A percentile compares a stretch with the other conserved stretches of the same genome.
phyloP scores from a whole-genome alignment of 2,113 vertebrate genomes.

The Porphyrio hochstetteri region DNA sequence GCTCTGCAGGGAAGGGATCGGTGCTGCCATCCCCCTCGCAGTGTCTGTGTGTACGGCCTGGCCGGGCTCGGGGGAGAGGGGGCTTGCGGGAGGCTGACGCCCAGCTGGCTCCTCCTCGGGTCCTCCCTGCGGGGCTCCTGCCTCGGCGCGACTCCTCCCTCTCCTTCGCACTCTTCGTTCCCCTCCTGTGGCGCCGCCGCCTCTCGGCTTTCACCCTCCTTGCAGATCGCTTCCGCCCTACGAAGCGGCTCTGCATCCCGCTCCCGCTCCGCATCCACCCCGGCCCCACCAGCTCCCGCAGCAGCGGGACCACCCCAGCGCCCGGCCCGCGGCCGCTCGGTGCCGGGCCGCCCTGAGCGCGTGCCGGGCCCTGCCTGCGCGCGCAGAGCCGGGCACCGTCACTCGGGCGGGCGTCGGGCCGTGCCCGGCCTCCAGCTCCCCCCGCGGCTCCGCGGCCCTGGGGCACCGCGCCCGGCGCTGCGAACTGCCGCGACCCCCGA shows the following conservation, averaged over 20 bases:
- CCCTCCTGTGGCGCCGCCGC: background rate
- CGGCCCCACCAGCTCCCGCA: too few species aligned
- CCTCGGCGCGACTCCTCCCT: accelerated
- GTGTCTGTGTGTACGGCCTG: background rate
- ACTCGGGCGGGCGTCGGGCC: accelerated
- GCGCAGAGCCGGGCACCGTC: background rate
- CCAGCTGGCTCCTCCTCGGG: background rate
- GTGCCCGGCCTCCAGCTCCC: too few species aligned
- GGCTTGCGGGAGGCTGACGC: accelerated
- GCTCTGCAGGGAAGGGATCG: background rate
- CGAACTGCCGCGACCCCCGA: background rate
- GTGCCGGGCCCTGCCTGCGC: background rate
- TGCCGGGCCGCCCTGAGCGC: too few species aligned
- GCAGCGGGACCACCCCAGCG: too few species aligned
- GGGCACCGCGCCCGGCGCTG: too few species aligned
- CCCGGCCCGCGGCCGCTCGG: too few species aligned
- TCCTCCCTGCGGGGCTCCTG: background rate
- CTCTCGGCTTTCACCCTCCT: background rate
- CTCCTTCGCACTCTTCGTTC: background rate
- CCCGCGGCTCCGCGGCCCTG: too few species aligned
- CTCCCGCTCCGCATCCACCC: background rate
- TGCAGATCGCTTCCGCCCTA: background rate
- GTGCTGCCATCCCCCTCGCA: background rate
- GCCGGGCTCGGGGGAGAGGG: background rate
- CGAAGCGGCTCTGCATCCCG: background rate